These are phyloP conservation scores for Galleria mellonella DNA, from an alignment of 1,140 invertebrate genomes.

Conservation along the genomic window DNA sequence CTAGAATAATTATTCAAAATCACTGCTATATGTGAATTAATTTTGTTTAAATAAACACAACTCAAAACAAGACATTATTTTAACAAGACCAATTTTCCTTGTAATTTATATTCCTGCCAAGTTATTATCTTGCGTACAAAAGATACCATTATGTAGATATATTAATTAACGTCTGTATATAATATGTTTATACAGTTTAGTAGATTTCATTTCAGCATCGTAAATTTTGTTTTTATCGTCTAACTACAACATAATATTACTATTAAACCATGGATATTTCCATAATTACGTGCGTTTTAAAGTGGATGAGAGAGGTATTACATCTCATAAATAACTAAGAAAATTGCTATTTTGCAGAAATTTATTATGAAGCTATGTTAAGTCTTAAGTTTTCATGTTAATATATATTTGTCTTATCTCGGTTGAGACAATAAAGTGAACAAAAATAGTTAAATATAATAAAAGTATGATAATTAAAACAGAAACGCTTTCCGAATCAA, in stretches of 20 bases:
- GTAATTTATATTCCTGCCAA: no score
- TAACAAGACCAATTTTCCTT: no score
- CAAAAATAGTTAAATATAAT: no score
- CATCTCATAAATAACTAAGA: constrained; percentile 25
- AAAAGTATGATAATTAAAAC: no score
- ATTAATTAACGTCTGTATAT: no score
- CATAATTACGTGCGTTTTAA: constrained; percentile 13
- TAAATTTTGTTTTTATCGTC: background rate
- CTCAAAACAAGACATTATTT: background rate
- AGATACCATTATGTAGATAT: no score
- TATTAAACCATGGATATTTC: constrained; percentile 15
- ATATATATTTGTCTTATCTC: no score
- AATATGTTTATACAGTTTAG: no score
- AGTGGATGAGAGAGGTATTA: constrained; percentile 8
- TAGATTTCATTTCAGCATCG: background rate
- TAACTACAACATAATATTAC: constrained; percentile 6
- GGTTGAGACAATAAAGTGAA: no score
- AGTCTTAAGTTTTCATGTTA: background rate
- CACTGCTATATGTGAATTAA: background rate
- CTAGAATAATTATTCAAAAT: constrained; percentile 1
- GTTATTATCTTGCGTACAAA: no score
- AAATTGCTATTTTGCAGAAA: constrained; percentile 26
- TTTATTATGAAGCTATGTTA: constrained; percentile 15
- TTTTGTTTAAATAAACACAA: no score
- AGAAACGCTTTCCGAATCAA: no score